These are phyloP conservation scores for Phylloscopus trochiloides DNA, from an alignment of 2,113 vertebrate genomes.

Conservation along the genomic window DNA sequence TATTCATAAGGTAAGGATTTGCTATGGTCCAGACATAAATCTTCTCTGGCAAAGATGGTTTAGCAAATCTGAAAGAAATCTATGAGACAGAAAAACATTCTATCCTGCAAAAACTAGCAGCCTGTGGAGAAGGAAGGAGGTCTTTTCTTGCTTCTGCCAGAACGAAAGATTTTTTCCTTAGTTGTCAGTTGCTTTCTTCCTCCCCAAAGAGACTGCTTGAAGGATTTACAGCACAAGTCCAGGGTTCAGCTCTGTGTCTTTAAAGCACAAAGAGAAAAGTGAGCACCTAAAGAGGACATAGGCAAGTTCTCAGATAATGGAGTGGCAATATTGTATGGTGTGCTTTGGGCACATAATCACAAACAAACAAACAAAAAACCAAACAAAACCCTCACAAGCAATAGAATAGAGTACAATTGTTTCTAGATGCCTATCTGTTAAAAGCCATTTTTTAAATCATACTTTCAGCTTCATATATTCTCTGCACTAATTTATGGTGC, in stretches of 20 bases:
- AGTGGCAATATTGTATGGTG: background rate
- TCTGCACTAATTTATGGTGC: background rate
- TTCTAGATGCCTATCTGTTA: background rate
- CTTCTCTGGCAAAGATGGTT: background rate
- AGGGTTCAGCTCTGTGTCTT: background rate
- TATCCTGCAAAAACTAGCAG: background rate
- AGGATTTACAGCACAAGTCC: background rate
- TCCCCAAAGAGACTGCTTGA: background rate
- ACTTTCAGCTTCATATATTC: background rate
- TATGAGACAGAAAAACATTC: background rate
- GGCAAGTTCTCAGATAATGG: background rate
- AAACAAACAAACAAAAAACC: background rate
- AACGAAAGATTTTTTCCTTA: background rate
- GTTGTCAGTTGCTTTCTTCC: background rate
- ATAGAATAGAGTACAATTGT: background rate
- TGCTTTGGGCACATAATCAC: background rate
- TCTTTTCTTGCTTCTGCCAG: background rate
- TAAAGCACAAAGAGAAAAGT: background rate
- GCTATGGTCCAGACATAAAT: background rate
- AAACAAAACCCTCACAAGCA: background rate
- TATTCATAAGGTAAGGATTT: conserved; percentile 1
- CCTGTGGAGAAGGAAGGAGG: background rate
- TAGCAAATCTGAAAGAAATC: background rate
- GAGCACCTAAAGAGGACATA: background rate
- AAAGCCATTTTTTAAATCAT: background rate